Evolutionary conservation across 64 coral and sea anemone genomes (phyloP).

Genomic region (Pocillopora damicornis): DNA sequence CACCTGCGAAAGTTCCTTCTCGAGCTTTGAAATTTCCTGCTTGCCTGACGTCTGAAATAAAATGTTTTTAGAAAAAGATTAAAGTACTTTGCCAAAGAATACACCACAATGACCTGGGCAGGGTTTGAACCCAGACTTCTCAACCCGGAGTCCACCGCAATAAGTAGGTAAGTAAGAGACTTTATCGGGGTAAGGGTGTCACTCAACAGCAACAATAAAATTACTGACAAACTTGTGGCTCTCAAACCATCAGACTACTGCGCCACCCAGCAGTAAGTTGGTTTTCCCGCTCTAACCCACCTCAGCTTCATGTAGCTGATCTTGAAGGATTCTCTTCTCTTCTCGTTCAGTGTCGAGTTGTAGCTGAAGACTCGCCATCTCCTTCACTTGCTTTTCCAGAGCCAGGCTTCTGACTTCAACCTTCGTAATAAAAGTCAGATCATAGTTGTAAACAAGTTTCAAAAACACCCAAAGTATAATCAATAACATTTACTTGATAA

Average conservation of each 20-base stretch:
- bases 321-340: slow-evolving; percentile 89
- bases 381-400: slow-evolving; percentile 66
- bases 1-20: slow-evolving; percentile 50
- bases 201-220: no score
- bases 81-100: background rate
- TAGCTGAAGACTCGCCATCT: slow-evolving; percentile 71
- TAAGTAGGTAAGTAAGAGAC: no score
- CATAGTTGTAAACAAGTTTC: background rate
- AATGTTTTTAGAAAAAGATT: background rate
- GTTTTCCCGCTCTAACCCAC: slow-evolving; percentile 17
- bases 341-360: slow-evolving; percentile 89
- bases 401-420: slow-evolving; percentile 65
- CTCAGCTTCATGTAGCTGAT: slow-evolving; percentile 74
- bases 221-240: no score
- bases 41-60: slow-evolving; percentile 36
- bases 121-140: no score
- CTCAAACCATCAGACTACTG: no score
- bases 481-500: no score
- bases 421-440: slow-evolving; percentile 6
- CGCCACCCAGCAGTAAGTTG: no score
- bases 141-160: no score
- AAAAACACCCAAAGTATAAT: background rate
- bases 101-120: background rate
- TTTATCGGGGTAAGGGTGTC: no score
- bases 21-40: slow-evolving; percentile 35